Evolutionary conservation across 1,140 invertebrate species (phyloP).

Genomic region (Ostrea edulis): DNA sequence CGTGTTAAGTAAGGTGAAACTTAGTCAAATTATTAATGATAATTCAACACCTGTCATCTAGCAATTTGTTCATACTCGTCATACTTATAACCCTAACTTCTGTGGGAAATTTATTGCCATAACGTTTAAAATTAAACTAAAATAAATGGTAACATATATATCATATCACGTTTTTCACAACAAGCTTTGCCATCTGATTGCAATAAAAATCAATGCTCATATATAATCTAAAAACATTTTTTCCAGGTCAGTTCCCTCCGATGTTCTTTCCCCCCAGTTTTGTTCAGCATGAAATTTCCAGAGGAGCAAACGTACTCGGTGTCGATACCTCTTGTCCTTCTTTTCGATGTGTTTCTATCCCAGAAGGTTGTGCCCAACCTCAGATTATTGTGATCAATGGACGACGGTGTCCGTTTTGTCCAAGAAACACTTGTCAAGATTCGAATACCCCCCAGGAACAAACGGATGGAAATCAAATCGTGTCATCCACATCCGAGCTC

Average conservation of each 20-base stretch:
- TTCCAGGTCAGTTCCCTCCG: background rate
- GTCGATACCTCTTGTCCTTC: background rate
- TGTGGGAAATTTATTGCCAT: background rate
- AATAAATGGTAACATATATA: background rate
- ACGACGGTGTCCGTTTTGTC: constrained; percentile 14
- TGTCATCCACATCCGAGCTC: background rate
- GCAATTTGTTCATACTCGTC: background rate
- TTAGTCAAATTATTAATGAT: background rate
- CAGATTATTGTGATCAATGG: background rate
- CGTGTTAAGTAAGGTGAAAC: background rate
- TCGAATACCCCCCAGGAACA: background rate
- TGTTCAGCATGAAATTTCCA: background rate
- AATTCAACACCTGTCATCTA: background rate
- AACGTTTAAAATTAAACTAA: background rate
- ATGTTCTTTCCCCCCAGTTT: background rate
- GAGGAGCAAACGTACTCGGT: background rate
- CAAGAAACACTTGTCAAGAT: background rate
- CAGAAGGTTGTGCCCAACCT: background rate
- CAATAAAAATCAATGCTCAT: too few species aligned
- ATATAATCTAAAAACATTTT: background rate
- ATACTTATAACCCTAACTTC: background rate
- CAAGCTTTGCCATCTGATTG: background rate
- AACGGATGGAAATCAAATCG: background rate
- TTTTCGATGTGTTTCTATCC: background rate
- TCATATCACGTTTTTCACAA: background rate